Conservation (phyloP, 2,797 vertebrate genomes). For the Rousettus madagascariensis region DNA sequence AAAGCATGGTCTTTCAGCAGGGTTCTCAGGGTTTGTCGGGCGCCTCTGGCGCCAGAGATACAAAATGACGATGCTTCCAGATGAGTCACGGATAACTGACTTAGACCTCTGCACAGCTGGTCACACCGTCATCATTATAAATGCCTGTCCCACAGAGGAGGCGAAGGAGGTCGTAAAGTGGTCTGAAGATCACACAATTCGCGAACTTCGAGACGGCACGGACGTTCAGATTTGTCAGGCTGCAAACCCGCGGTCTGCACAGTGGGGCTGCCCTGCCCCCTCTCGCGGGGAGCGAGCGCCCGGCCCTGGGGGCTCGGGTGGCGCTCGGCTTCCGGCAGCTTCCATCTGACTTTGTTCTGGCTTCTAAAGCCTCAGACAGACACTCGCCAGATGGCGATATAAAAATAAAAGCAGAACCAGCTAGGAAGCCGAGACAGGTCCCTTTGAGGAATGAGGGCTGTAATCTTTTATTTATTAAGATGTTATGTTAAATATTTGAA, state of each 20-base stretch:
- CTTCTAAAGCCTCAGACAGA: conserved; percentile 45
- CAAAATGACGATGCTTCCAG: not conserved
- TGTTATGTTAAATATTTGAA: conserved; percentile 75
- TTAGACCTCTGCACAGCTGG: not conserved
- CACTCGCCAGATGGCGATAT: conserved; percentile 59
- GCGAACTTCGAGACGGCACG: not conserved
- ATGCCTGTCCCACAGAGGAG: not conserved
- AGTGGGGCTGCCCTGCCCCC: not conserved
- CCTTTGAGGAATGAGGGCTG: conserved; percentile 31
- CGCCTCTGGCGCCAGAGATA: fast-evolving
- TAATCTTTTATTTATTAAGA: conserved; percentile 75
- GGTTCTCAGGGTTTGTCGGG: too few species aligned
- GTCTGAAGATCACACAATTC: not conserved
- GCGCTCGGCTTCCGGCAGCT: not conserved
- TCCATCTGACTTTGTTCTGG: conserved; percentile 53
- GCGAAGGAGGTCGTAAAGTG: not conserved
- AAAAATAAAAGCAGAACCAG: conserved; percentile 55
- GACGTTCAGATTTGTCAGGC: too few species aligned
- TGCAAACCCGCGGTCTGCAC: not conserved
- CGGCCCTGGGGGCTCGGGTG: not conserved
- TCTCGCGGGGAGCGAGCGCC: not conserved
- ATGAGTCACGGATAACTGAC: not conserved
- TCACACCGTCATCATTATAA: too few species aligned
- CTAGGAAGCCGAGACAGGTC: conserved; percentile 8
- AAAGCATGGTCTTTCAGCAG: not conserved